Evolutionary conservation across 2,113 vertebrate genomes (phyloP).

Genomic region (Aepyceros melampus): DNA sequence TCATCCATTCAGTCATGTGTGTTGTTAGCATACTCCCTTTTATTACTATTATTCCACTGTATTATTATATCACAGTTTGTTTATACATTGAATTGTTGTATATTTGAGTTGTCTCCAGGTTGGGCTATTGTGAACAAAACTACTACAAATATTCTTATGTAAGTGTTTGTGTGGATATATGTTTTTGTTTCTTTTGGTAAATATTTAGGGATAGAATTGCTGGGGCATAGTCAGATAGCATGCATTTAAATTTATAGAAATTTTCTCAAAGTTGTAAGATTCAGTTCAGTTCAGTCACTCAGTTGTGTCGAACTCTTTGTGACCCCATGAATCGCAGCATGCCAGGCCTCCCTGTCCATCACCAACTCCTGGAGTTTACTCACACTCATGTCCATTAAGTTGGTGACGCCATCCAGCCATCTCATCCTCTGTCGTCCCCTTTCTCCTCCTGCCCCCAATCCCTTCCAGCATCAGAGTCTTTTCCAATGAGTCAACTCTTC

Average conservation of each 20-base stretch:
- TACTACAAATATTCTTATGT: neutral
- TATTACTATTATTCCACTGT: neutral
- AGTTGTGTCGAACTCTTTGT: accelerated
- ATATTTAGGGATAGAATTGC: neutral
- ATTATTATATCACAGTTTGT: neutral
- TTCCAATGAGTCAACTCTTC: too few species aligned
- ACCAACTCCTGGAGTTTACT: too few species aligned
- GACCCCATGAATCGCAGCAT: accelerated
- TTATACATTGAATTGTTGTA: neutral
- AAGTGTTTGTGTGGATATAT: neutral
- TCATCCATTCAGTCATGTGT: neutral
- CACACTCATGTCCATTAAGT: accelerated
- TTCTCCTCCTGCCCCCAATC: too few species aligned
- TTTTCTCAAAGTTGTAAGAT: too few species aligned
- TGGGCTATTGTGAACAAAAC: neutral
- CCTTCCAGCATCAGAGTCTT: too few species aligned
- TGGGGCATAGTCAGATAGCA: neutral
- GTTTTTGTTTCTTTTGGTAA: neutral
- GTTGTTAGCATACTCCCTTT: neutral
- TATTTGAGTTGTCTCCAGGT: neutral
- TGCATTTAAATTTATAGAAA: too few species aligned
- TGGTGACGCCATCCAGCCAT: too few species aligned
- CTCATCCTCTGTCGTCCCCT: too few species aligned
- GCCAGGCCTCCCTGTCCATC: too few species aligned
- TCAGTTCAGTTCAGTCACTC: too few species aligned